These are phyloP conservation scores for Lepidurus apus DNA, from an alignment of 1,140 invertebrate species.

Conservation along the genomic window DNA sequence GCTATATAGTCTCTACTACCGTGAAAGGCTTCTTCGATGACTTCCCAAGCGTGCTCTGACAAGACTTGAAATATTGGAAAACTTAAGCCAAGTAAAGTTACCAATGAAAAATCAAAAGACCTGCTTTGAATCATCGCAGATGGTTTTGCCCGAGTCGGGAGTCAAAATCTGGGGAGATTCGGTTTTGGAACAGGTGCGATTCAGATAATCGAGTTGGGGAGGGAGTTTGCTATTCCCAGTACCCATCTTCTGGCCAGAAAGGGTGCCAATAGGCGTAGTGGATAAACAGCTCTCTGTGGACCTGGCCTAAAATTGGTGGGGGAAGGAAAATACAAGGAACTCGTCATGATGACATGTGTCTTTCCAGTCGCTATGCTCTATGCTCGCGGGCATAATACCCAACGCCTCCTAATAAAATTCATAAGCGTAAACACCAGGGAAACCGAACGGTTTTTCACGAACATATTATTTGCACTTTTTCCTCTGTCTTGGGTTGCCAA, in stretches of 20 bases:
- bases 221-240: background rate
- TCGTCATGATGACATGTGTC: constrained; percentile 3
- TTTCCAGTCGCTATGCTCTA: background rate
- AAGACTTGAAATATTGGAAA: background rate
- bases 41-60: background rate
- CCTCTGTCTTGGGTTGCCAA: too few relatives aligned
- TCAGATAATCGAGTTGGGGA: background rate
- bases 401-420: background rate
- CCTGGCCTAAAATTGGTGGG: background rate
- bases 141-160: too few relatives aligned
- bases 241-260: background rate
- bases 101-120: too few relatives aligned
- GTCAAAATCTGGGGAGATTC: background rate
- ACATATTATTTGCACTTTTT: too few relatives aligned
- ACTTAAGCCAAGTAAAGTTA: background rate
- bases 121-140: too few relatives aligned
- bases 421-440: constrained; percentile 8
- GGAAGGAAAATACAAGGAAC: background rate
- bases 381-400: background rate
- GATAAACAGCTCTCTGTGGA: constrained; percentile 4
- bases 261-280: background rate
- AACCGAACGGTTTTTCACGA: background rate
- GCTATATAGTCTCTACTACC: background rate
- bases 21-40: background rate
- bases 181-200: constrained; percentile 4